phyloP scores from a whole-genome alignment of 2,888 invertebrate species.

The Galerucella calmariensis region DNA sequence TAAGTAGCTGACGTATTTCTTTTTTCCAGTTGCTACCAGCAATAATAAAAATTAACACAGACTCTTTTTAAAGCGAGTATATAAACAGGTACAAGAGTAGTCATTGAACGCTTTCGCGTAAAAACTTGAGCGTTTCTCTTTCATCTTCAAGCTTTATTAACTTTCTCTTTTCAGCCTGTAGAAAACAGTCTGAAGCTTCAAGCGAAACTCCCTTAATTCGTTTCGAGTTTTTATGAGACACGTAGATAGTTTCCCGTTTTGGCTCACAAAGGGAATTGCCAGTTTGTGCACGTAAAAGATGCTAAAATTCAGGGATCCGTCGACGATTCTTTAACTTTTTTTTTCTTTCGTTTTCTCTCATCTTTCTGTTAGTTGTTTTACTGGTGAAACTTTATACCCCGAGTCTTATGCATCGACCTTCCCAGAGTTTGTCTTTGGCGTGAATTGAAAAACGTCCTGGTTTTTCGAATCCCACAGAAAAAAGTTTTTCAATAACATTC shows the following conservation, averaged over 20 bases:
- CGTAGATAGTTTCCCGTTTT: constrained; percentile 42
- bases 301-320: constrained; percentile 41
- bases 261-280: constrained; percentile 41
- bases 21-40: background rate
- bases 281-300: constrained; percentile 42
- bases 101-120: constrained; percentile 15
- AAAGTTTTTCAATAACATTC: background rate
- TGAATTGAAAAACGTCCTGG: constrained; percentile 5
- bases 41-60: background rate
- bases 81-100: constrained; percentile 13
- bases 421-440: background rate
- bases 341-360: constrained; percentile 23
- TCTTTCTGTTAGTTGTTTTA: constrained; percentile 33
- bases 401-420: constrained; percentile 4
- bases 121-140: constrained; percentile 25
- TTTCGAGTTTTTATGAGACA: constrained; percentile 41
- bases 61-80: background rate
- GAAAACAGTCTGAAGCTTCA: constrained; percentile 30
- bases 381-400: constrained; percentile 25
- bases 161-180: constrained; percentile 32
- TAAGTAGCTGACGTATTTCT: background rate
- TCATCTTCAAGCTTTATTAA: constrained; percentile 37
- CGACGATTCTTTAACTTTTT: constrained; percentile 38
- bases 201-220: constrained; percentile 41
- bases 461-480: background rate